A percentile compares a stretch with the other conserved stretches of the same genome.
These are phyloP conservation scores for Struthio camelus DNA, from an alignment of 2,113 vertebrate species.

Conservation along the genomic window DNA sequence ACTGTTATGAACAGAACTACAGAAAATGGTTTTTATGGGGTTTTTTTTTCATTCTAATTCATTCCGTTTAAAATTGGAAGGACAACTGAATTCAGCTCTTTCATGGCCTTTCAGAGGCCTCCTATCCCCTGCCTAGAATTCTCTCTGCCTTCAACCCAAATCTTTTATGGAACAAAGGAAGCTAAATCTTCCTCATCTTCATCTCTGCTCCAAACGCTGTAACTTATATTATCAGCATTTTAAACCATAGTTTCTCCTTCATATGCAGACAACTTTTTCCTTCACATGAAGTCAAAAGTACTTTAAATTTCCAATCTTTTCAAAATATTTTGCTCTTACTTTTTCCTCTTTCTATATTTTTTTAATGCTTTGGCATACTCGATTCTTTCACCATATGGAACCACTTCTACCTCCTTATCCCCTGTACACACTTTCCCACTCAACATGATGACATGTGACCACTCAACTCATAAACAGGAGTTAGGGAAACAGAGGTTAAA, in stretches of 20 bases:
- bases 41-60: not conserved
- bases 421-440: conserved; percentile 71
- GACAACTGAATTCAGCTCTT: not conserved
- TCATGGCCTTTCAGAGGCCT: not conserved
- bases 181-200: not conserved
- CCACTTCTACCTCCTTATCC: conserved; percentile 63
- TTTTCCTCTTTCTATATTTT: conserved; percentile 24
- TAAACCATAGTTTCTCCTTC: not conserved
- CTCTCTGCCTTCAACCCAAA: not conserved
- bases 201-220: not conserved
- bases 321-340: not conserved
- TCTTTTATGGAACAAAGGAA: not conserved
- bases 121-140: not conserved
- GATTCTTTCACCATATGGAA: conserved; percentile 54
- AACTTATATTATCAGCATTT: not conserved
- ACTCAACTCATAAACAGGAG: conserved; percentile 75
- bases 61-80: not conserved
- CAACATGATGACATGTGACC: conserved; percentile 74
- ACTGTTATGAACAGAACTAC: not conserved
- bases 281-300: not conserved
- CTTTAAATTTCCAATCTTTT: not conserved
- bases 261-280: not conserved
- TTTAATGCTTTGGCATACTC: conserved; percentile 34
- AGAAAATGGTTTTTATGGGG: not conserved
- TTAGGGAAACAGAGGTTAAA: conserved; percentile 81